Base-by-base conservation (phyloP, 2,888 invertebrate species). In the Erebia aethiops region DNA sequence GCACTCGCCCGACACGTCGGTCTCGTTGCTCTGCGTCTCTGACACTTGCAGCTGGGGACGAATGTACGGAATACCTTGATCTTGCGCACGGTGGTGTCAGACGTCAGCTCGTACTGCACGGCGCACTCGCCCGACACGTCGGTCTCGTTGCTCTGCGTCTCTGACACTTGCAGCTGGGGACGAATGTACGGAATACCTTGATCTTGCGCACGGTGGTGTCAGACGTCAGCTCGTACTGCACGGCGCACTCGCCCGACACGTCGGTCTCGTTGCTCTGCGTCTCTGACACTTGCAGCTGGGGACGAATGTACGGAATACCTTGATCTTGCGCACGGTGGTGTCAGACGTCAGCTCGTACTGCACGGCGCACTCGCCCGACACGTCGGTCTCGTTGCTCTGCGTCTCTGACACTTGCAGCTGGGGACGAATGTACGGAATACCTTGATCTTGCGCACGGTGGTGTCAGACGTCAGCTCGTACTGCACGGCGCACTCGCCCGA, bases 61-160 rank as follows among this genome's bases (percentile, higher is more conserved):
- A 35, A 35, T 35, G 35, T 5, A n/a, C n/a, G n/a, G 3, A 1
- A 82, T 9, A 89, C 91, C 91, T 98, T 98, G 8, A 90, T 94
- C 89, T 98, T 98, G 54, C 94, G 90, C 61, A 97, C 90, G 5
- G 89, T 89, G 8, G 90, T 91, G 0, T 95, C 89, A 0, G 95
- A 94, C 8, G 92, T 80, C 0, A 94, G 92, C 14, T 94, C 93
- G 82, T 98, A 98, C 0, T 90, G 87, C 0, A 95, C 95, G 5
- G 90, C 88, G 82, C 98, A 98, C 43, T 91, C 84, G 0, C 98
- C 98, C 0, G 97, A 96, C 0, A 96, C 94, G 85, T 98, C 98
- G 0, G 94, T 94, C 91, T 98, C 97, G 61, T 91, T 90, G 62
- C 85, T 85, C 75, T 94, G 94, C 14, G 92, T 94, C 61, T 95